Evolutionary conservation across 2,113 vertebrate genomes (phyloP), one percentile per base, ranked within the genome.

Genomic region (Cygnus buccinator): DNA sequence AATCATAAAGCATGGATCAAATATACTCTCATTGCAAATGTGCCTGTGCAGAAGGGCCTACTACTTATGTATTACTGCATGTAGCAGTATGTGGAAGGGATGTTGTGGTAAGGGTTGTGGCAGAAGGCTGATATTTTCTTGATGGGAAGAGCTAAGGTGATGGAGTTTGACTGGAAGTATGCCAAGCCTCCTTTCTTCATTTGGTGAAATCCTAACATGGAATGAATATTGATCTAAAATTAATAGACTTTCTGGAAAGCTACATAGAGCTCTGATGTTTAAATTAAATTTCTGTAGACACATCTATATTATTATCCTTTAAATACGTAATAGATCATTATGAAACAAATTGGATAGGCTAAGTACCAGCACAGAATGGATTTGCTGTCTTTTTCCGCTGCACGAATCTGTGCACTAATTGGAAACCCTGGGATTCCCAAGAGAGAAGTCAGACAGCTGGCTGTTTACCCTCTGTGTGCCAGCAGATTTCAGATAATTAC

Each of bases 311-410:
- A n/a, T 31, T 86, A 82, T 59, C 48, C 22, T 78, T 89, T 89
- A 85, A 89, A 39, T 82, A 85, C 23, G 61, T 82, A 93, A 68
- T 82, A 89, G 80, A 74, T 89, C 80, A 70, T 93, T 78, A 86
- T 50, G 71, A 86, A 91, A 74, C 71, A 89, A 86, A 78, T 82
- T 82, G 84, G 55, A 74, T 78, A 82, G 91, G 37, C 65, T 81
- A 81, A 84, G 59, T 88, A 91, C 58, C 55, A 73, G 57, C n/a
- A 58, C 12, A 74, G 66, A 89, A 89, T 89, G 55, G 66, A 82
- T 91, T 93, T 93, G 37, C 80, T 85, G 84, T 73, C 84, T 82
- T 91, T 82, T 82, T 91, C 76, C 20, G 74, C 61, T 70, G n/a
- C 57, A 44, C 0, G 1, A 82, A 73, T 54, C 29, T 73, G 43